Base-by-base conservation (phyloP, 2,888 invertebrate genomes). In the Erannis defoliaria region DNA sequence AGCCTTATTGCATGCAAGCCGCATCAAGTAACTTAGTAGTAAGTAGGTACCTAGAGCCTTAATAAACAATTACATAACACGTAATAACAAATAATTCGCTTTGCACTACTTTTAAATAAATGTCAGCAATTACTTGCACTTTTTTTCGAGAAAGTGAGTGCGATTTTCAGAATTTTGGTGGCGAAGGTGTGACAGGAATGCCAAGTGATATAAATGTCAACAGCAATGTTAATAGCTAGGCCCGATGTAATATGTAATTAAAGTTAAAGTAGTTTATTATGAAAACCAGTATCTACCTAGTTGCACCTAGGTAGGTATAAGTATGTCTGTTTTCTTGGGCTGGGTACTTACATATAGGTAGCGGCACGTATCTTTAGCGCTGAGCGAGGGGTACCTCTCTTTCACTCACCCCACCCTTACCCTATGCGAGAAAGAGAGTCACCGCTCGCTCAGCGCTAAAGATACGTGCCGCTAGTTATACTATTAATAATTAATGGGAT, bases 161-260 rank as follows among this genome's bases (percentile, higher is more conserved):
- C 5, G 31, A 49, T 23, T 35, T 21, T 49, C 21, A 29, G 31
- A 49, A 49, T 35, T 53, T 42, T 35, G n/a, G 50, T 29, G 18
- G 43, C 37, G 18, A 6, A 31, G 43, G 51, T 43, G 58, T 38
- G 51, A 33, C 50, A 29, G 35, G 19, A 61, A 57, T 57, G 56
- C 29, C 42, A 62, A 62, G 53, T 62, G 42, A 42, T 57, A 42
- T 57, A 62, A 62, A 62, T 62, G 62, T 62, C 62, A 62, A 37
- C 51, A 14, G 14, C 42, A 26, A 51, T 55, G 16, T 35, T 55
- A 49, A 60, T 26, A 5, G 38, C 6, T 6, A 16, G 29, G 18
- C 6, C 43, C 16, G 12, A 40, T 48, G 46, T 21, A 45, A 26
- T 14, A 14, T 6, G 46, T 10, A 19, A 59, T 59, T 53, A 54